Evolutionary conservation across 2,888 invertebrate species (phyloP).

Genomic region (Chelonus formosanus): DNA sequence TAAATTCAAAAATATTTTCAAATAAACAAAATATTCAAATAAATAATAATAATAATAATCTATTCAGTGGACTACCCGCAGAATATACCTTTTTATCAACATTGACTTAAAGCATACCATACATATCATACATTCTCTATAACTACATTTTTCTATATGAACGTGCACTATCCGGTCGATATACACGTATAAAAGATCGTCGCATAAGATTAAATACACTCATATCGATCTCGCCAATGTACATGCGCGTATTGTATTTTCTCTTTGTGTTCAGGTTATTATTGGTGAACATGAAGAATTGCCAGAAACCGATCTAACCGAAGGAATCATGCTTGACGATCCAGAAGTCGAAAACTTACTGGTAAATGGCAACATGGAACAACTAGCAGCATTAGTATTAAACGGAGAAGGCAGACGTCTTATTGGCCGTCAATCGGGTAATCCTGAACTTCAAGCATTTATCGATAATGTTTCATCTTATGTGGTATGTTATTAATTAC

Average conservation of each 20-base stretch:
- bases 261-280: slow-evolving; percentile 52
- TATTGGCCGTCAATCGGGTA: slow-evolving; percentile 74
- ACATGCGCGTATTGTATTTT: slow-evolving; percentile 46
- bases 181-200: slow-evolving; percentile 42
- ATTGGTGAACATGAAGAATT: slow-evolving; percentile 53
- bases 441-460: slow-evolving; percentile 85
- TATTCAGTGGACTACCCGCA: no score
- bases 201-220: slow-evolving; percentile 46
- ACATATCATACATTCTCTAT: no score
- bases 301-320: slow-evolving; percentile 52
- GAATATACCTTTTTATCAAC: no score
- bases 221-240: slow-evolving; percentile 49
- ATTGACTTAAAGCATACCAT: no score
- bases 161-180: slow-evolving; percentile 47
- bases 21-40: background rate
- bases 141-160: background rate
- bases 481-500: slow-evolving; percentile 71
- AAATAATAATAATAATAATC: slow-evolving; percentile 13
- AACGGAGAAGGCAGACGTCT: slow-evolving; percentile 87
- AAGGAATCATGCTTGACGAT: slow-evolving; percentile 63
- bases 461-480: slow-evolving; percentile 87
- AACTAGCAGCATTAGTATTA: slow-evolving; percentile 86
- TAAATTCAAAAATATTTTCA: background rate
- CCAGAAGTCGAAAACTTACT: slow-evolving; percentile 75
- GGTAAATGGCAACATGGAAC: slow-evolving; percentile 84